Conservation (phyloP, 2,113 vertebrate species). For the Thunnus thynnus region DNA sequence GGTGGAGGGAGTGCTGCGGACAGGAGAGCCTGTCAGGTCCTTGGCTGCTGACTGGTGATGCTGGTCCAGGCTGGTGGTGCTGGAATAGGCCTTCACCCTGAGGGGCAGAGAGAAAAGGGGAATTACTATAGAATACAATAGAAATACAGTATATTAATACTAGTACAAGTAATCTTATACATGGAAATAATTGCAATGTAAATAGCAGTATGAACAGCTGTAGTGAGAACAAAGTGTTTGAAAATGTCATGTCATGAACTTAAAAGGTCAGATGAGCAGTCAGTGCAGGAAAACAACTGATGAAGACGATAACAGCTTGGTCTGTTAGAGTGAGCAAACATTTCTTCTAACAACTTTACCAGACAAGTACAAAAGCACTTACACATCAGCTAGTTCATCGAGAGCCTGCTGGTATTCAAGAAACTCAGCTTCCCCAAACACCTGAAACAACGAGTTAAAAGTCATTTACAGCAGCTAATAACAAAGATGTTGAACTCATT, state of each 20-base stretch:
- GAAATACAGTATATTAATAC: background rate
- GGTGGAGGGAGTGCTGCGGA: slow-evolving; percentile 86
- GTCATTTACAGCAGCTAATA: background rate
- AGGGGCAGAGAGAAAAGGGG: background rate
- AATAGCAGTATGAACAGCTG: background rate
- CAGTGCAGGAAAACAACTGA: too few species aligned
- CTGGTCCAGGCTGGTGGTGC: slow-evolving; percentile 87
- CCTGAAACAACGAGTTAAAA: slow-evolving; percentile 78
- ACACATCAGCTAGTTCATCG: slow-evolving; percentile 90
- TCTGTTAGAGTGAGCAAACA: background rate
- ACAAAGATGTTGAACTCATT: background rate
- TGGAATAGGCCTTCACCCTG: slow-evolving; percentile 84
- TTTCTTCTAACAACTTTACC: background rate
- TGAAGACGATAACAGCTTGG: too few species aligned
- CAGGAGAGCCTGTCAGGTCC: slow-evolving; percentile 90
- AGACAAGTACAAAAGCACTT: slow-evolving; percentile 73
- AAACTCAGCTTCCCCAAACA: slow-evolving; percentile 91
- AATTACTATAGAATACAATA: background rate
- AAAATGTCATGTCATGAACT: too few species aligned
- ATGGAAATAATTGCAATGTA: background rate
- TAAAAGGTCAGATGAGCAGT: too few species aligned
- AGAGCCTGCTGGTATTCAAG: slow-evolving; percentile 92
- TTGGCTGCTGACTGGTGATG: slow-evolving; percentile 95
- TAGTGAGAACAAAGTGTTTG: too few species aligned
- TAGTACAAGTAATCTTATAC: background rate